Evolutionary conservation across 1,140 invertebrate species (phyloP), one percentile per base, ranked within the genome.

Genomic region (Drosophila hydei): DNA sequence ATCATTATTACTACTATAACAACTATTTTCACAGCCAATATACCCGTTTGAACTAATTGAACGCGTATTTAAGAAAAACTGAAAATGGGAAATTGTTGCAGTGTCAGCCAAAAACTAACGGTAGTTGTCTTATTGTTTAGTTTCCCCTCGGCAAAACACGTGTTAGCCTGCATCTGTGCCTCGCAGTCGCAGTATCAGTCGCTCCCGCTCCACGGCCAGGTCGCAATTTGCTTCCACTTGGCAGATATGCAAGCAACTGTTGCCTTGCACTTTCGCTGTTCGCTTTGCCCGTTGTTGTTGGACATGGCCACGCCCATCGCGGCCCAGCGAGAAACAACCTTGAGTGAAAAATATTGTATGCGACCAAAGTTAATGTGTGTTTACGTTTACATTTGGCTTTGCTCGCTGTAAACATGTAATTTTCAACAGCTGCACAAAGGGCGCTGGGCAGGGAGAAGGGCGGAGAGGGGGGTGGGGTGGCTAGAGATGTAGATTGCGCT

Each of bases 311-410:
- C 67, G 47, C 27, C 27, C 19, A 23, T n/a, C 12, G 12, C 0
- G 8, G 1, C 36, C 19, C n/a, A 23, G 3, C n/a, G 3, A 27
- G 48, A 25, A 25, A 48, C 77, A 87, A 62, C 84, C 83, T 88
- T 88, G 83, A 88, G 83, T 88, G 75, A 74, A 83, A 88, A 88
- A 88, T 88, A 88, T 88, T 83, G 83, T 88, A 75, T 79, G 83
- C 72, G 68, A 79, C 61, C 75, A 75, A 84, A 88, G 84, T 88
- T 88, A 88, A 88, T 88, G 83, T 88, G 78, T 88, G 83, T 88
- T 88, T 83, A 83, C 83, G 75, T 73, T 88, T 84, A 84, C 72
- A 81, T 79, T 81, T 88, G 77, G 71, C 81, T 85, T 75, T 77
- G 71, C 71, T 40, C 83, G 77, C 71, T 71, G 83, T 83, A 88